Conservation (phyloP, 2,888 invertebrate species). For the Dicyrtoma fusca region DNA sequence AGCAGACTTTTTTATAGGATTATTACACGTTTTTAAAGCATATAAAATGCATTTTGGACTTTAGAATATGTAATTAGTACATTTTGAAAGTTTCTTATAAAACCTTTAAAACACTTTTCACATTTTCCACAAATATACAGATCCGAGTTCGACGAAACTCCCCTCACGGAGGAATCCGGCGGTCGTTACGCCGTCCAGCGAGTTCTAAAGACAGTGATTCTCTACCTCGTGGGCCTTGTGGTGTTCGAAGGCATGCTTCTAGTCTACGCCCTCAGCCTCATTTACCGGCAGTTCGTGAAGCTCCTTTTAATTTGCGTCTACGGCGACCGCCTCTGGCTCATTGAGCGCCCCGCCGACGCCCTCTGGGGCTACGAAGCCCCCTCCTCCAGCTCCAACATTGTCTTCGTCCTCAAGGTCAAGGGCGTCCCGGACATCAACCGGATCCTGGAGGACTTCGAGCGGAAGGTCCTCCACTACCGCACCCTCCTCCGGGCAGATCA, state of each 20-base stretch:
- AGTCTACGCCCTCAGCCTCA: constrained; percentile 3
- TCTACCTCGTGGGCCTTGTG: constrained; percentile 5
- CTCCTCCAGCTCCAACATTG: constrained; percentile 47
- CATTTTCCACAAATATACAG: no score
- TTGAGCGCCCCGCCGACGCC: constrained; percentile 46
- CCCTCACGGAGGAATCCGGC: no score
- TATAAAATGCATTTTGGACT: no score
- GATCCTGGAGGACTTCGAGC: constrained; percentile 48
- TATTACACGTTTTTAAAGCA: no score
- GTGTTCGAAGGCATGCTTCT: constrained; percentile 7
- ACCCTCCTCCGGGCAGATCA: constrained; percentile 26
- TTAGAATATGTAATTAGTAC: no score
- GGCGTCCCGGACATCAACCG: constrained; percentile 43
- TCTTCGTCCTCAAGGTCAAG: constrained; percentile 44
- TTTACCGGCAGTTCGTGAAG: constrained; percentile 24
- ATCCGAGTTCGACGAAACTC: no score
- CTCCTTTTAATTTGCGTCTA: constrained; percentile 8
- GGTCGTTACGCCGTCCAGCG: no score
- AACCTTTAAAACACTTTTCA: no score
- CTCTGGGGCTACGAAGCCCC: constrained; percentile 48
- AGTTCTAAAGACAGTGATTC: not conserved
- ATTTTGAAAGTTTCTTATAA: no score
- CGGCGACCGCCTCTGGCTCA: constrained; percentile 18
- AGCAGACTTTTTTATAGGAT: no score
- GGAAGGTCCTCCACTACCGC: constrained; percentile 44